Percentiles rank a stretch among this genome's conserved stretches.
These are phyloP conservation scores for Trinectes maculatus DNA, from an alignment of 2,113 vertebrate species.

Conservation along the genomic window DNA sequence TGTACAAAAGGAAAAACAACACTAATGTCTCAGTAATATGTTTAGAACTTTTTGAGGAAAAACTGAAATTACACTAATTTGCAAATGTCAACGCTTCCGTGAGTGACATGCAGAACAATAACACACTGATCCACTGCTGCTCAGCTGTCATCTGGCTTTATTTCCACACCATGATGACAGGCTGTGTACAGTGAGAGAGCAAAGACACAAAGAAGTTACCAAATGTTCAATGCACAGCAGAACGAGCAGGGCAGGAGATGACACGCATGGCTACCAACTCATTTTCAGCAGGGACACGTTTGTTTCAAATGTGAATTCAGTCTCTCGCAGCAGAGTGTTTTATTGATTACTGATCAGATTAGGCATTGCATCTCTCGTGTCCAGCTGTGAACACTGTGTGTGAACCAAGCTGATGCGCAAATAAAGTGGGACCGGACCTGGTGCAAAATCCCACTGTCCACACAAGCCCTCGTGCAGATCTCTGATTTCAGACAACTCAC, in stretches of 20 bases:
- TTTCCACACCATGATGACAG: slow-evolving; percentile 36
- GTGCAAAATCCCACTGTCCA: slow-evolving; percentile 65
- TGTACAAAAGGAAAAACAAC: not conserved
- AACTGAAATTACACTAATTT: slow-evolving; percentile 9
- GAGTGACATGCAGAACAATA: slow-evolving; percentile 45
- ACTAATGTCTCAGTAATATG: slow-evolving; percentile 2
- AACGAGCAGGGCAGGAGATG: slow-evolving; percentile 60
- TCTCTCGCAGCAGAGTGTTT: not conserved
- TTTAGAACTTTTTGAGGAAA: not conserved
- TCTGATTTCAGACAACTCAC: slow-evolving; percentile 43
- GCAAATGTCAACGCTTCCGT: slow-evolving; percentile 12
- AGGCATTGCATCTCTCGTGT: slow-evolving; percentile 47
- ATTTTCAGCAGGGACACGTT: slow-evolving; percentile 44
- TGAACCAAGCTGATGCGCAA: slow-evolving; percentile 23
- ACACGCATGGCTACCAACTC: slow-evolving; percentile 42
- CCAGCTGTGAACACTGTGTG: slow-evolving; percentile 38
- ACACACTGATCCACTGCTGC: slow-evolving; percentile 28
- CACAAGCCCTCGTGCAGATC: not conserved
- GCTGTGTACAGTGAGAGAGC: slow-evolving; percentile 8
- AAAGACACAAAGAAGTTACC: slow-evolving; percentile 44
- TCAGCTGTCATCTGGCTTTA: slow-evolving; percentile 44
- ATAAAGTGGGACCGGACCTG: slow-evolving; percentile 1
- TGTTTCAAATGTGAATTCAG: slow-evolving; percentile 54
- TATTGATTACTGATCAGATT: not conserved
- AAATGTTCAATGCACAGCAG: slow-evolving; percentile 46